phyloP scores from a whole-genome alignment of 2,113 vertebrate genomes.

The Willisornis vidua region DNA sequence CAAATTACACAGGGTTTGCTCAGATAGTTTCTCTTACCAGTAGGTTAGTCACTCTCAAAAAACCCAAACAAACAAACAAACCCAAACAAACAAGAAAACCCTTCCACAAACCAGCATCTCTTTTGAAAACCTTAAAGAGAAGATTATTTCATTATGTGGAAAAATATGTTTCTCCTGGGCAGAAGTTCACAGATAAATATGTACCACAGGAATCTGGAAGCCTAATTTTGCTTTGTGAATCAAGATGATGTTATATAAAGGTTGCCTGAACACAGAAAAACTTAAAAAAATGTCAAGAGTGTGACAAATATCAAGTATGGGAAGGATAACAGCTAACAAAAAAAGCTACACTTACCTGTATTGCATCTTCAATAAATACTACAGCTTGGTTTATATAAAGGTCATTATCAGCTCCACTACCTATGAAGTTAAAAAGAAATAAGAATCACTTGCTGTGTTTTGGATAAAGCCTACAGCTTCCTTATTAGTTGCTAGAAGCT shows the following conservation, averaged over 20 bases:
- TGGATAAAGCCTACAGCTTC: background rate
- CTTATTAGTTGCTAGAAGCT: conserved; percentile 16
- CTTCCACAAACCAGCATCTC: background rate
- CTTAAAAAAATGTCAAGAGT: background rate
- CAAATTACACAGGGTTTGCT: background rate
- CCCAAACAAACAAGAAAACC: background rate
- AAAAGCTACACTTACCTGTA: conserved; percentile 78
- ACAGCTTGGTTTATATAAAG: conserved; percentile 87
- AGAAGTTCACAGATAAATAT: background rate
- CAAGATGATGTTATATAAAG: accelerated
- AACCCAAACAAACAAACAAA: background rate
- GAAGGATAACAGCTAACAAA: background rate
- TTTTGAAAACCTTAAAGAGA: background rate
- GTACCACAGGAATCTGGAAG: background rate
- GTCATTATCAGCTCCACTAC: conserved; percentile 17
- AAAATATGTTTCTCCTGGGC: background rate
- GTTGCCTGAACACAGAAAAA: background rate
- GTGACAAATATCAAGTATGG: background rate
- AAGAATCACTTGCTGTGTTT: background rate
- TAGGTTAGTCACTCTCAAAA: background rate
- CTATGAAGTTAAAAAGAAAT: conserved; percentile 26
- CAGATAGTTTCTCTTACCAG: background rate
- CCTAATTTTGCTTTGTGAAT: background rate
- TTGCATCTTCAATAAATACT: conserved; percentile 93
- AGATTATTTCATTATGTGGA: background rate